These are phyloP conservation scores for Copsychus sechellarum DNA, from an alignment of 2,113 vertebrate species.

Conservation along the genomic window DNA sequence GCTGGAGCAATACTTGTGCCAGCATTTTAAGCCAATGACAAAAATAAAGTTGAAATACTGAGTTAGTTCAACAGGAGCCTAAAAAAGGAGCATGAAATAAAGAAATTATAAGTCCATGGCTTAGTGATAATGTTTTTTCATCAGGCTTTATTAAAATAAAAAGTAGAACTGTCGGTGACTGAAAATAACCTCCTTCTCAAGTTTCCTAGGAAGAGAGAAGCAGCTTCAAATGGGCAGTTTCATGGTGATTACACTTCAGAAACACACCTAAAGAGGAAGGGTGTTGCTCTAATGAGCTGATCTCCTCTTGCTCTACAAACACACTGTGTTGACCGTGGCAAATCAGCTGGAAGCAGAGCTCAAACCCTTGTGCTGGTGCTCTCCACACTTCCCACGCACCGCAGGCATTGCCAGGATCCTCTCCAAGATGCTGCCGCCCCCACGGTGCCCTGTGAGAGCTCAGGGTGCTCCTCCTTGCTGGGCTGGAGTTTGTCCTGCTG, in stretches of 20 bases:
- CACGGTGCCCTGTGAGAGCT: neutral
- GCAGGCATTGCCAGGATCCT: neutral
- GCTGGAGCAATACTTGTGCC: neutral
- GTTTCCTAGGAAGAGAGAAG: neutral
- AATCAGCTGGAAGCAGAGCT: neutral
- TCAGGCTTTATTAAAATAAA: neutral
- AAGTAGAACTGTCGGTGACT: neutral
- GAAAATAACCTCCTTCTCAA: neutral
- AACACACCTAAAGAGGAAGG: neutral
- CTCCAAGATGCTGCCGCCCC: accelerated
- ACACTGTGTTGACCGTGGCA: neutral
- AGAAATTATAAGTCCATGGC: neutral
- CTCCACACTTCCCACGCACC: neutral
- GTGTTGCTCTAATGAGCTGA: neutral
- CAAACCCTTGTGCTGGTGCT: neutral
- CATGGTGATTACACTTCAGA: neutral
- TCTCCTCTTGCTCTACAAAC: constrained; percentile 24
- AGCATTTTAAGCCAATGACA: neutral
- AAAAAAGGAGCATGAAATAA: neutral
- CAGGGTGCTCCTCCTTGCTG: neutral
- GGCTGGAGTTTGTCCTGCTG: neutral
- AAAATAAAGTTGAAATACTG: neutral
- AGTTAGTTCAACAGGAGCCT: neutral
- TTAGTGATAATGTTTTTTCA: neutral
- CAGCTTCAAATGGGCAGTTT: neutral